Evolutionary conservation across 2,888 invertebrate genomes (phyloP).

Genomic region (Aquatica leii): DNA sequence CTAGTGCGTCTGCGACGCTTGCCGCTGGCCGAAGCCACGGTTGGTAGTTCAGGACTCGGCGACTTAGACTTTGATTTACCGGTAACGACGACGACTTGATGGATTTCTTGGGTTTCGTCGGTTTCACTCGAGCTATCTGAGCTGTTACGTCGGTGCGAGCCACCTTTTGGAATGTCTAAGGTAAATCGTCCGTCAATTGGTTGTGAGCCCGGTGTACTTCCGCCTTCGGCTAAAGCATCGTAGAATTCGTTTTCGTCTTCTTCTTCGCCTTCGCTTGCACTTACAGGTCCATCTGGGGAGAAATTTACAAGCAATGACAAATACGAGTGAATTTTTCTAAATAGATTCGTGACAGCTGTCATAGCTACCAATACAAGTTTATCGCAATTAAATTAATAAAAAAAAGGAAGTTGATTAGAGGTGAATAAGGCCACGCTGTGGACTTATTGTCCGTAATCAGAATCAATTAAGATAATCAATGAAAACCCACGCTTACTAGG

Average conservation of each 20-base stretch:
- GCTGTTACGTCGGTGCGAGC: slow-evolving; percentile 50
- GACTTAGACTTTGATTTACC: slow-evolving; percentile 35
- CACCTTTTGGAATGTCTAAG: slow-evolving; percentile 69
- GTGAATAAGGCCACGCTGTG: too few species aligned
- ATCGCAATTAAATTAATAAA: too few species aligned
- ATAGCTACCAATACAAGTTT: neutral
- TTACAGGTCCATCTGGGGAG: slow-evolving; percentile 62
- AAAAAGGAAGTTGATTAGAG: too few species aligned
- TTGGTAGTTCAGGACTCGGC: slow-evolving; percentile 24
- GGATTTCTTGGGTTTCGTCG: slow-evolving; percentile 62
- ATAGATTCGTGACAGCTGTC: slow-evolving; percentile 2
- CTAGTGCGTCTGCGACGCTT: slow-evolving; percentile 73
- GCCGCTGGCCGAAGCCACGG: slow-evolving; percentile 46
- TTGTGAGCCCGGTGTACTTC: slow-evolving; percentile 61
- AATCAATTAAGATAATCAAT: slow-evolving; percentile 6
- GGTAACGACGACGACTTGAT: slow-evolving; percentile 59
- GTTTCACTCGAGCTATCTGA: slow-evolving; percentile 65
- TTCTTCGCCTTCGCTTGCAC: slow-evolving; percentile 67
- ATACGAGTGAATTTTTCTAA: too few species aligned
- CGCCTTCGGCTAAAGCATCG: slow-evolving; percentile 62
- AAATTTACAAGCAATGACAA: slow-evolving; percentile 1
- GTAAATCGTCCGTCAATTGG: slow-evolving; percentile 64
- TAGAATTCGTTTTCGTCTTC: slow-evolving; percentile 83
- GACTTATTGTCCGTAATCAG: slow-evolving; percentile 1
- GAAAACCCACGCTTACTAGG: slow-evolving; percentile 58